Evolutionary conservation across 2,797 vertebrate genomes (phyloP).

Genomic region (Acestrorhynchus altus): DNA sequence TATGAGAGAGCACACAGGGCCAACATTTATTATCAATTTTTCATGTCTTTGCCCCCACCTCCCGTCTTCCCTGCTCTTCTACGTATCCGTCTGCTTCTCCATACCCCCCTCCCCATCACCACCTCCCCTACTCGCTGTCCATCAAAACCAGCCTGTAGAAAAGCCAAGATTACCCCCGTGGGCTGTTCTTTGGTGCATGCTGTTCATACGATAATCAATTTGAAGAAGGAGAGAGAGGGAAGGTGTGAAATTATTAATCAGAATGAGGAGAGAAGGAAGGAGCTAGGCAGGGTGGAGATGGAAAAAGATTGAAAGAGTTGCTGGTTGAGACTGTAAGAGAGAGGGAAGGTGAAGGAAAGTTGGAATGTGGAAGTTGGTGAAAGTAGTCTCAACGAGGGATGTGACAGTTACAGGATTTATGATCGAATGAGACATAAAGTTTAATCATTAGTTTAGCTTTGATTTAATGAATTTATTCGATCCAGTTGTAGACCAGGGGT

Average conservation of each 20-base stretch:
- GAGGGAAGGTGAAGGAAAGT: slow-evolving; percentile 4
- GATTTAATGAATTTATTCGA: too few relatives aligned
- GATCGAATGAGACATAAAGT: too few relatives aligned
- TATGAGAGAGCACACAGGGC: slow-evolving; percentile 66
- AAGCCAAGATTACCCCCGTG: slow-evolving; percentile 74
- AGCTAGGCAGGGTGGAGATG: slow-evolving; percentile 62
- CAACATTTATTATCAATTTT: slow-evolving; percentile 67
- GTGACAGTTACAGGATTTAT: too few relatives aligned
- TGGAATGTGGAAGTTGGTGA: neutral
- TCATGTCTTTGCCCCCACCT: slow-evolving; percentile 59
- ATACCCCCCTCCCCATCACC: neutral
- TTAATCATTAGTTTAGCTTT: too few relatives aligned
- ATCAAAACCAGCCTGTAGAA: slow-evolving; percentile 66
- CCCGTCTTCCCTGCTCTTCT: slow-evolving; percentile 46
- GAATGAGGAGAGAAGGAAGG: slow-evolving; percentile 53
- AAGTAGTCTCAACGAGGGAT: neutral
- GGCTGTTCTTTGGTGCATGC: slow-evolving; percentile 72
- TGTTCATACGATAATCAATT: slow-evolving; percentile 81
- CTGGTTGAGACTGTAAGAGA: slow-evolving; percentile 13
- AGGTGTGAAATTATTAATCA: slow-evolving; percentile 81
- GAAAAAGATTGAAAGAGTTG: slow-evolving; percentile 62
- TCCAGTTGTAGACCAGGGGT: too few relatives aligned
- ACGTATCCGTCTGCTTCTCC: slow-evolving; percentile 56
- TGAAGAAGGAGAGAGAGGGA: slow-evolving; percentile 66
- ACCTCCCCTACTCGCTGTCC: slow-evolving; percentile 1